Evolutionary conservation across 2,797 vertebrate genomes (phyloP), one percentile per base, ranked within the genome.

Genomic region (Clarias platycephalus): DNA sequence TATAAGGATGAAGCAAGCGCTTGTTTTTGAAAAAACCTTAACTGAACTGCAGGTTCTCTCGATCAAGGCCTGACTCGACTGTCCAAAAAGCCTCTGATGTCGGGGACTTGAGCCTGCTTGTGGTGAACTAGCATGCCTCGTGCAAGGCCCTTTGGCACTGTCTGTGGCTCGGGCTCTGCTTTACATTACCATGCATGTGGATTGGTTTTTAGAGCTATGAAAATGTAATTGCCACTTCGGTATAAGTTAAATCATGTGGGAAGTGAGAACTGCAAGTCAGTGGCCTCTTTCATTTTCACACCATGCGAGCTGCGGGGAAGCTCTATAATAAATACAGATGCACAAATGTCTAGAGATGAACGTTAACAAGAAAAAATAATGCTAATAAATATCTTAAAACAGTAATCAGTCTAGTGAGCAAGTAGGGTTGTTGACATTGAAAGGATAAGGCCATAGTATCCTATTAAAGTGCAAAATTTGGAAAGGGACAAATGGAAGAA

Each of bases 161-260:
- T 68, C 79, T 76, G 20, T 82, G 74, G 77, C 72, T 74, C 22
- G 16, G 70, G 81, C 66, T 87, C 86, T 86, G 89, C 86, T 90
- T 88, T 82, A 82, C 57, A 86, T 90, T 90, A 88, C 74, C 31
- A 77, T 88, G 79, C 87, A 88, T 88, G 80, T 88, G 87, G 87
- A 86, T 72, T 77, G 82, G 85, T 82, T 88, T 53, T 90, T 88
- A 80, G 68, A 80, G 83, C 83, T 84, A 83, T 88, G 86, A 87
- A 89, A 88, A 87, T 70, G 86, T 85, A 86, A 87, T 87, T 88
- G 84, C 85, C 82, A 87, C 86, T 87, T 90, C 83, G 71, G 81
- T 74, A 86, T 80, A 88, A 89, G 86, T 88, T 85, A 86, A 89
- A 86, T 90, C 85, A 86, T 84, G 86, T 88, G 89, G 85, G 85